Evolutionary conservation across 2,888 invertebrate genomes (phyloP).

Genomic region (Drosophila formosana): DNA sequence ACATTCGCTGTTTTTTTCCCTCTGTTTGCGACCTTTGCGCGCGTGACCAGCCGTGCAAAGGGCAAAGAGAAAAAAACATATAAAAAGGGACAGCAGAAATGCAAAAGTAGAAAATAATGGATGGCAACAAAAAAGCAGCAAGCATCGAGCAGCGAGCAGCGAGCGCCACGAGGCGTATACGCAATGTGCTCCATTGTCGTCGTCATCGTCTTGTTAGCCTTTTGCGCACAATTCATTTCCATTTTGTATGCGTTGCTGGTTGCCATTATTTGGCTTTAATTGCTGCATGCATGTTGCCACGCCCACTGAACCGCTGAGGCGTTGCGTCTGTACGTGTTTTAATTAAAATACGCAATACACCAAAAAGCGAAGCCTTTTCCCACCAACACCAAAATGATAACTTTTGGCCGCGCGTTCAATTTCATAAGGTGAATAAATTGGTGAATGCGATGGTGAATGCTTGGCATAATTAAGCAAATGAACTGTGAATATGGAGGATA

Average conservation of each 20-base stretch:
- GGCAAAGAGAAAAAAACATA: conserved; percentile 17
- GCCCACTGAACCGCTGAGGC: background rate
- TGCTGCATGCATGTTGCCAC: conserved; percentile 69
- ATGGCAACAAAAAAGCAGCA: conserved; percentile 12
- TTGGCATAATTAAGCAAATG: conserved; percentile 65
- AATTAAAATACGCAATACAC: conserved; percentile 71
- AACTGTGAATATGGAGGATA: conserved; percentile 61
- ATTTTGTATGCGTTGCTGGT: conserved; percentile 78
- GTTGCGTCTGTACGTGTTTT: conserved; percentile 66
- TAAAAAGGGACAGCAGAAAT: conserved; percentile 45
- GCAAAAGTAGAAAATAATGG: conserved; percentile 68
- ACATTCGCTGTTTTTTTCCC: conserved; percentile 33
- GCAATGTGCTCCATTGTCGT: conserved; percentile 63
- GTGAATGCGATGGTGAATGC: background rate
- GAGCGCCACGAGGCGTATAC: conserved; percentile 65
- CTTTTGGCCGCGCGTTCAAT: conserved; percentile 55
- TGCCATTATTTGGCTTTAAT: conserved; percentile 79
- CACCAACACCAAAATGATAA: conserved; percentile 53
- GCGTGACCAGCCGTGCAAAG: conserved; percentile 67
- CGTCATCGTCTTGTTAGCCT: conserved; percentile 73
- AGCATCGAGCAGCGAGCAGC: conserved; percentile 4
- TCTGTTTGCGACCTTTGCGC: conserved; percentile 45
- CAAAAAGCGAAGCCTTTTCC: conserved; percentile 25
- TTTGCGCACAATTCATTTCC: conserved; percentile 72
- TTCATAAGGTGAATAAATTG: conserved; percentile 48